A percentile compares a stretch with the other conserved stretches of the same genome.
phyloP scores from a whole-genome alignment of 2,113 vertebrate species.

The Amia ocellicauda region DNA sequence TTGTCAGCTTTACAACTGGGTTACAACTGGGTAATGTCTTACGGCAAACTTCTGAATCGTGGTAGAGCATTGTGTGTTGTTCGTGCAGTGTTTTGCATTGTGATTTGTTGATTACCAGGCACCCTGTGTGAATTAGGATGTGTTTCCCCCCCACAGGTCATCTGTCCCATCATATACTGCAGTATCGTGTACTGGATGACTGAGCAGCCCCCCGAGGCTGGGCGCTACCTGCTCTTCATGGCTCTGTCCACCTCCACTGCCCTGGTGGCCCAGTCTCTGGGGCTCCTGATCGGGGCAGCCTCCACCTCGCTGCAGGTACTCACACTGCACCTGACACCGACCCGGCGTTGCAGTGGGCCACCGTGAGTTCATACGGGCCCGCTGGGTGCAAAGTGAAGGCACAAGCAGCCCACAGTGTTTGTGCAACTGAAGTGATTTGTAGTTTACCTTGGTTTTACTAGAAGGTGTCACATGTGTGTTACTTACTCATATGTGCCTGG shows the following conservation, averaged over 20 bases:
- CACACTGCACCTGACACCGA: not conserved
- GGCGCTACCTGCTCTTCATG: constrained; percentile 89
- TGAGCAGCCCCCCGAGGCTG: constrained; percentile 85
- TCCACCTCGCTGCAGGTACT: constrained; percentile 90
- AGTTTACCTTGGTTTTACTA: too few species aligned
- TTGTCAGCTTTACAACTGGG: too few species aligned
- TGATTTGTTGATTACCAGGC: too few species aligned
- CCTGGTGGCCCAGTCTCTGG: constrained; percentile 91
- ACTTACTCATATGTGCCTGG: too few species aligned
- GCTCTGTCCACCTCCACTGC: constrained; percentile 87
- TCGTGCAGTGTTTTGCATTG: not conserved
- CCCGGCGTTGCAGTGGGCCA: too few species aligned
- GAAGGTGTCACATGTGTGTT: too few species aligned
- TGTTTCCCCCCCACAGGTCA: constrained; percentile 63
- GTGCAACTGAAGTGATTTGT: too few species aligned
- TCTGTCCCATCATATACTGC: constrained; percentile 92
- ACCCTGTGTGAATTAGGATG: too few species aligned
- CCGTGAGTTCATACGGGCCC: not conserved
- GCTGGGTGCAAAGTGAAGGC: too few species aligned
- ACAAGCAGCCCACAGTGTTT: too few species aligned
- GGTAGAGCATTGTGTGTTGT: not conserved
- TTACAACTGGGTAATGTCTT: too few species aligned
- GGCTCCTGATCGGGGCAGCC: constrained; percentile 91
- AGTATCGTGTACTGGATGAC: constrained; percentile 99
- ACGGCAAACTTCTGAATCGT: too few species aligned